These are phyloP conservation scores for Odocoileus hemionus DNA, from an alignment of 2,113 vertebrate species.

Conservation along the genomic window DNA sequence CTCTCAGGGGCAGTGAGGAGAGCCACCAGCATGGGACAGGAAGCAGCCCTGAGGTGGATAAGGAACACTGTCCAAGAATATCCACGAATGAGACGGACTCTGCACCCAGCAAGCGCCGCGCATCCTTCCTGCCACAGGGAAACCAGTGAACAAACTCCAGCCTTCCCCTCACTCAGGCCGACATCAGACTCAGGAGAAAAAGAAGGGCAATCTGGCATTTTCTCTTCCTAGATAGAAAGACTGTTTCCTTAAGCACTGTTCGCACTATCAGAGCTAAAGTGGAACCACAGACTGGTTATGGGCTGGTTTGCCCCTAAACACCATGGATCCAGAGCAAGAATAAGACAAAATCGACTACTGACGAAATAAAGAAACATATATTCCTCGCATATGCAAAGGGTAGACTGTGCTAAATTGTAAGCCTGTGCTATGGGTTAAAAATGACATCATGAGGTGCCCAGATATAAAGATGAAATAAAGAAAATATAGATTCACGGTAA, in stretches of 20 bases:
- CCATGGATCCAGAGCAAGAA: neutral
- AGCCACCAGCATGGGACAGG: neutral
- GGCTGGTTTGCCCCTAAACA: neutral
- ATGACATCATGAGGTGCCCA: neutral
- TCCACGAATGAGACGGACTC: neutral
- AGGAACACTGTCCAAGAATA: fast-evolving
- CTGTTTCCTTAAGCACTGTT: neutral
- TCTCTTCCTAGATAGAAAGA: neutral
- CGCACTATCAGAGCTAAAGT: neutral
- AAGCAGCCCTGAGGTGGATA: fast-evolving
- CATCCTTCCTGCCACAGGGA: neutral
- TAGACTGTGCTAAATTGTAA: neutral
- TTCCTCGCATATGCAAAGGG: neutral
- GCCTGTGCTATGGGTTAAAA: neutral
- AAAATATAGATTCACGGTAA: neutral
- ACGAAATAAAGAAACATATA: neutral
- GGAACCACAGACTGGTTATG: neutral
- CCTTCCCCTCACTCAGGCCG: neutral
- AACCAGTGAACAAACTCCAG: neutral
- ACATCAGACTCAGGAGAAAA: neutral
- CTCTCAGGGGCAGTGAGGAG: too few relatives aligned
- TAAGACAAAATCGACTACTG: neutral
- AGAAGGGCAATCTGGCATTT: neutral
- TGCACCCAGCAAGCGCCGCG: too few relatives aligned
- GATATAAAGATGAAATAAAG: neutral